Base-by-base conservation (phyloP, 2,113 vertebrate genomes). In the Pyxicephalus adspersus region DNA sequence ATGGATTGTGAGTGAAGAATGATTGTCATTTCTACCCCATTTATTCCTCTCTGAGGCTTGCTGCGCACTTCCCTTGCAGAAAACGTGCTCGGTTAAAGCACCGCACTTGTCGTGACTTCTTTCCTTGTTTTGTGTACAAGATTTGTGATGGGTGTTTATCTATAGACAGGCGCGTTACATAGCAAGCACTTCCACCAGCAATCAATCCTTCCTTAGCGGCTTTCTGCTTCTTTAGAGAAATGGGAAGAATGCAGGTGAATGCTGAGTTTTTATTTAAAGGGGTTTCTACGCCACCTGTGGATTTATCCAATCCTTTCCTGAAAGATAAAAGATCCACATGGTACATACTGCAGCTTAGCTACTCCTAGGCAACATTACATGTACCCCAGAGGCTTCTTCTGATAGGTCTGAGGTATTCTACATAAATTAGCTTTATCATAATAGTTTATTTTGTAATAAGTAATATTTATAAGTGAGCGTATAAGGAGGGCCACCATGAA, bases 21-120 rank as follows among this genome's bases (percentile, higher is more conserved):
- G 88, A 92, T 93, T 95, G 95, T 96, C 95, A 95, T 94, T 96
- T 90, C 92, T 92, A 91, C 91, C 90, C 92, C 95, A 95, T 97
- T 97, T 96, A 96, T 95, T 96, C 85, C 86, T 89, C 85, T 88
- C 89, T 87, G 87, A 91, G 92, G 90, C 90, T 91, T 91, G 90
- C 89, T 88, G 90, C 90, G 90, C 83, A 84, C 90, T 87, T 89
- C 86, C 87, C 31, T 91, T 90, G 91, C 89, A 90, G 85, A 88
- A 91, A 90, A 91, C 90, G 88, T 90, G 87, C 89, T 88, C 87
- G 81, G 89, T 85, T 86, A 85, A 89, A 91, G 88, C 85, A 87
- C 87, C 81, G 84, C 22, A 70, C 84, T 89, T 90, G 91, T 89
- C 87, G 84, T 85, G 68, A 28, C 22, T 19, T 18, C 8, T 2